Evolutionary conservation across 2,113 vertebrate genomes (phyloP), one percentile per base, ranked within the genome.

Genomic region (Elephas maximus): DNA sequence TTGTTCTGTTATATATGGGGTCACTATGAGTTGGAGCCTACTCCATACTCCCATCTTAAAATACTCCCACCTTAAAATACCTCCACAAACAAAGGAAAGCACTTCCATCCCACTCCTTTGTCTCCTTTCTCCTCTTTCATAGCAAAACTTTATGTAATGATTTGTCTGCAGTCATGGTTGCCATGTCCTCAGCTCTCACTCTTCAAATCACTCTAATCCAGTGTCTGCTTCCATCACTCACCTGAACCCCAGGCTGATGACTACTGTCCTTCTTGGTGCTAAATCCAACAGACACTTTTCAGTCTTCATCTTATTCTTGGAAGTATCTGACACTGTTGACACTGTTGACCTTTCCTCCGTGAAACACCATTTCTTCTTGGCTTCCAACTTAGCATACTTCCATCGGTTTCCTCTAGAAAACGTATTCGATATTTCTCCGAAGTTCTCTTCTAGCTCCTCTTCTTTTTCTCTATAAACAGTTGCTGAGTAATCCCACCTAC

Each of bases 101-200:
- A 6, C 41, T 24, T 7, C 5, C 24, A 0, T 8, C 30, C 79
- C 26, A n/a, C n/a, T n/a, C 11, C 26, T 6, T 17, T 37, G 30
- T 62, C 26, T 41, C 33, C 26, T 14, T 21, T 33, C n/a, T 4
- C 1, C n/a, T 78, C n/a, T 62, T 41, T 45, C 6, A 8, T 7
- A 90, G 74, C 12, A 28, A 33, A 24, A 14, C 8, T 48, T 44
- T 67, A 62, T 17, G 26, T 84, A 62, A 57, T 0, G 3, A 2
- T 37, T 18, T 9, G 17, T 14, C 41, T 28, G 73, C 0, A 23
- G 15, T n/a, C 51, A 65, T 0, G 1, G 4, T 2, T 21, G 20
- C 79, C 28, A 6, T 6, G 41, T 23, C 21, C 2, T 71, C 1
- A 2, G 76, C 28, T 65, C 33, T 79, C n/a, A 1, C 23, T 44